phyloP scores from a whole-genome alignment of 2,888 invertebrate species.

The Branchellion lobata region DNA sequence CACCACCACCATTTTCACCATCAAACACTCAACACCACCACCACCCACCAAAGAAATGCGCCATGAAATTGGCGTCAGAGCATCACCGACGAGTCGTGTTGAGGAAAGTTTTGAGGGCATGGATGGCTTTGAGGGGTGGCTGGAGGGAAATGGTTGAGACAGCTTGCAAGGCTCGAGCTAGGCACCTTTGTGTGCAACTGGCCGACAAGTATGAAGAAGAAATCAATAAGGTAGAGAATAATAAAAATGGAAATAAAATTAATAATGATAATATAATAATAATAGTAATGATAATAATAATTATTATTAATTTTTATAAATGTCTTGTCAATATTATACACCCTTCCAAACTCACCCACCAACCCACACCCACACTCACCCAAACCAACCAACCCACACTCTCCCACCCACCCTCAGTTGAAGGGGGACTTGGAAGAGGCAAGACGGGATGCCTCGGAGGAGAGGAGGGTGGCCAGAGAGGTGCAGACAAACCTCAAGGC shows the following conservation, averaged over 20 bases:
- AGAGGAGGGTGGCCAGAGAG: neutral
- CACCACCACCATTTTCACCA: too few relatives aligned
- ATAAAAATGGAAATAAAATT: neutral
- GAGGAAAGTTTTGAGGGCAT: constrained; percentile 1
- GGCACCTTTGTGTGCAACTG: neutral
- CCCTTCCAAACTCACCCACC: too few relatives aligned
- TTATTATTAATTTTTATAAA: neutral
- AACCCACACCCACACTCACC: too few relatives aligned
- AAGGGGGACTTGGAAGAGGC: neutral
- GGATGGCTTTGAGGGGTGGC: neutral
- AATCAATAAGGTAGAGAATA: neutral
- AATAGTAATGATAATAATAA: neutral
- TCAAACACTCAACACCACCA: too few relatives aligned
- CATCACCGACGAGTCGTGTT: neutral
- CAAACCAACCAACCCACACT: too few relatives aligned
- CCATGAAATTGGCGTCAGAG: neutral
- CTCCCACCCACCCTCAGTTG: neutral
- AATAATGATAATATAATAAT: neutral
- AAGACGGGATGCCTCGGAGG: neutral
- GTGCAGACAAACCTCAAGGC: neutral
- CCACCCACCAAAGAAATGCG: neutral
- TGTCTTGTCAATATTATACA: neutral
- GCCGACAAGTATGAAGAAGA: neutral
- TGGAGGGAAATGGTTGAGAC: neutral
- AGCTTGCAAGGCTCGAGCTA: neutral